A percentile compares a stretch with the other conserved stretches of the same genome.
These are phyloP conservation scores for Nycticebus coucang DNA, from an alignment of 2,113 vertebrate species.

Conservation along the genomic window DNA sequence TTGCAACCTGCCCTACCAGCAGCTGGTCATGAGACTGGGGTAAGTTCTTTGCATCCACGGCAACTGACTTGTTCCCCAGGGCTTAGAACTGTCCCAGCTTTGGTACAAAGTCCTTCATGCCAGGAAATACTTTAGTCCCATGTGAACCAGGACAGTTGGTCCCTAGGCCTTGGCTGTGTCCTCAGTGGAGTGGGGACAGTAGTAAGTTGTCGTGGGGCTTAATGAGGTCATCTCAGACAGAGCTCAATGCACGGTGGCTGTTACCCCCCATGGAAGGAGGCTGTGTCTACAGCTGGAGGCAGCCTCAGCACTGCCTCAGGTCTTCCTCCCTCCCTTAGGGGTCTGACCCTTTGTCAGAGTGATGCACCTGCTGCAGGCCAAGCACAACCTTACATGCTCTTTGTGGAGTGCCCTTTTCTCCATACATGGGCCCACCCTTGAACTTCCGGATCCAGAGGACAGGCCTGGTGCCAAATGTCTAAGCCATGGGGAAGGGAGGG, in stretches of 20 bases:
- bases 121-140: neutral
- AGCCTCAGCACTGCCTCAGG: rapidly evolving
- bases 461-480: rapidly evolving
- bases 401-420: rapidly evolving
- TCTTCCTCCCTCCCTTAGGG: rapidly evolving
- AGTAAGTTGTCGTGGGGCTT: rapidly evolving
- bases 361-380: rapidly evolving
- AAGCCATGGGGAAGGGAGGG: no score
- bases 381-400: rapidly evolving
- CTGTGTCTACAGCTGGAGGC: rapidly evolving
- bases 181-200: rapidly evolving
- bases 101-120: neutral
- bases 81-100: neutral
- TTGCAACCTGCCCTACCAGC: neutral
- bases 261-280: rapidly evolving
- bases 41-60: rapidly evolving
- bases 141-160: neutral
- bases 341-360: neutral
- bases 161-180: rapidly evolving
- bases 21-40: neutral
- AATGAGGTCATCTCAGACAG: neutral
- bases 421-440: neutral
- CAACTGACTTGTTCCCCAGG: no score
- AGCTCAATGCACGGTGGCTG: rapidly evolving
- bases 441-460: neutral